These are phyloP conservation scores for Hypomecis atomaria DNA, from an alignment of 2,888 invertebrate species.

Conservation along the genomic window DNA sequence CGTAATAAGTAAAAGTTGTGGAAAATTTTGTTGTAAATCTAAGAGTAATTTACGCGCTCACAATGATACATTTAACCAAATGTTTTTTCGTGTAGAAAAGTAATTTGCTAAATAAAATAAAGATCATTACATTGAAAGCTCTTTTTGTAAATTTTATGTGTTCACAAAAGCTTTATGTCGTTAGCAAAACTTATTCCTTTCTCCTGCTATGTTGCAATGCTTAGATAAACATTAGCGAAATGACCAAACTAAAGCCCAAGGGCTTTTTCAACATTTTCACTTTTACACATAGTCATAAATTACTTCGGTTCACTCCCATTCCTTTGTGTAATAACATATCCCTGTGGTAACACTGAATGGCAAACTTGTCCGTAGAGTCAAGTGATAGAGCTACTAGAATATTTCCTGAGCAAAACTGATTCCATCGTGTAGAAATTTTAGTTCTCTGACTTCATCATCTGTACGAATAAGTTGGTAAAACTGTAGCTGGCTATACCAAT, in stretches of 20 bases:
- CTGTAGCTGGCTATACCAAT: not conserved
- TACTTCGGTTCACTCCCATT: slow-evolving; percentile 11
- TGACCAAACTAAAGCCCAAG: not conserved
- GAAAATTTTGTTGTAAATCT: too few species aligned
- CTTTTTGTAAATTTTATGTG: too few species aligned
- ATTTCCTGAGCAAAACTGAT: not conserved
- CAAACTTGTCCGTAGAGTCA: not conserved
- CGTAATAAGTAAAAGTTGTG: too few species aligned
- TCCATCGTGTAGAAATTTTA: not conserved
- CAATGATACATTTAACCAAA: too few species aligned
- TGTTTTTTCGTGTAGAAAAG: too few species aligned
- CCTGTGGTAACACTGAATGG: slow-evolving; percentile 8
- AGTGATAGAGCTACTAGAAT: too few species aligned
- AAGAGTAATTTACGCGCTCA: too few species aligned
- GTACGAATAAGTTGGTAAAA: not conserved
- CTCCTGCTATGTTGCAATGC: not conserved
- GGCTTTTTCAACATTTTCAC: slow-evolving; percentile 17
- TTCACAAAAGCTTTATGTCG: not conserved
- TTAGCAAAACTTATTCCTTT: not conserved
- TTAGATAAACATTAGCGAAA: not conserved
- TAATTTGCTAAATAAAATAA: too few species aligned
- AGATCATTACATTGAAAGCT: too few species aligned
- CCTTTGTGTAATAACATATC: slow-evolving; percentile 14
- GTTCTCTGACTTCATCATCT: not conserved
- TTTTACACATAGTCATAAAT: slow-evolving; percentile 20